phyloP scores from a whole-genome alignment of 2,113 vertebrate genomes.

The Sterna hirundo region DNA sequence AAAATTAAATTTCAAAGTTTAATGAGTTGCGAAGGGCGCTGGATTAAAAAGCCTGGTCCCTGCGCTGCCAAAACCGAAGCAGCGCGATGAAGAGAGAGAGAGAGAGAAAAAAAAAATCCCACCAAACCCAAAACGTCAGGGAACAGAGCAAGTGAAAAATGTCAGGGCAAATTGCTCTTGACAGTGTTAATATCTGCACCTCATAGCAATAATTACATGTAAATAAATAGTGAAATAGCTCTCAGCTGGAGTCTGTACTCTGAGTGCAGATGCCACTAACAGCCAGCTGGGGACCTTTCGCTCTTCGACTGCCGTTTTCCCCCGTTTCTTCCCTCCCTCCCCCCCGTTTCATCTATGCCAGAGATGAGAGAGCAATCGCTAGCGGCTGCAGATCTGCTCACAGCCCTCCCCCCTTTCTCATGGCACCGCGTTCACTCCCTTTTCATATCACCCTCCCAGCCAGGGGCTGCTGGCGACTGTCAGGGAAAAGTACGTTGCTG shows the following conservation, averaged over 20 bases:
- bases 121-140: constrained; percentile 78
- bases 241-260: constrained; percentile 93
- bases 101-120: constrained; percentile 13
- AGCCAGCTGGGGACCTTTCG: constrained; percentile 88
- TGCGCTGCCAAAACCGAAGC: constrained; percentile 14
- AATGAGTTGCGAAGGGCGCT: constrained; percentile 79
- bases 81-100: neutral
- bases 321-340: neutral
- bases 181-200: constrained; percentile 99
- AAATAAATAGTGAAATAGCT: constrained; percentile 99
- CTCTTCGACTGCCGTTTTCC: neutral
- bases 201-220: constrained; percentile 99
- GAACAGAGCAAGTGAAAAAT: constrained; percentile 92
- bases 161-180: constrained; percentile 99
- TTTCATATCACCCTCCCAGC: neutral
- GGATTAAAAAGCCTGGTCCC: constrained; percentile 29
- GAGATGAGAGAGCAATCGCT: neutral
- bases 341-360: neutral
- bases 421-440: neutral
- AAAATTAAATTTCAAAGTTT: constrained; percentile 88
- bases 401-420: neutral
- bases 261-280: constrained; percentile 77
- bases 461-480: neutral
- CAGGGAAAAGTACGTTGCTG: neutral
- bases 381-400: neutral